phyloP scores from a whole-genome alignment of 2,888 invertebrate genomes.

The Clostera curtula region DNA sequence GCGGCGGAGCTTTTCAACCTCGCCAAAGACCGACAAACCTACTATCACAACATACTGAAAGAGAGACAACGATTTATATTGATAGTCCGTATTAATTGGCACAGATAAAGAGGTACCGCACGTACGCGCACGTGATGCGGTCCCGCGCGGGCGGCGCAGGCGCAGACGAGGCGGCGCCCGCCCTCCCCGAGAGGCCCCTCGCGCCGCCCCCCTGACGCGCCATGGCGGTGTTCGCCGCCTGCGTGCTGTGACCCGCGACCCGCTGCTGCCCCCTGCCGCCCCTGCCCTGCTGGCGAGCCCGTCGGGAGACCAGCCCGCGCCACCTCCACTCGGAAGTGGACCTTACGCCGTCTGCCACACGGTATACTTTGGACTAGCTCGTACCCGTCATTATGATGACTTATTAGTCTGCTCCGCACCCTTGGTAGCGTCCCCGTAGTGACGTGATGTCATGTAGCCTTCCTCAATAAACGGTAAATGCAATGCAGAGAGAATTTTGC shows the following conservation, averaged over 20 bases:
- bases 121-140: slow-evolving; percentile 85
- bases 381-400: not conserved
- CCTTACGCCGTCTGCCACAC: slow-evolving; percentile 7
- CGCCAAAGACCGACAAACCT: too few species aligned
- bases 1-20: too few species aligned
- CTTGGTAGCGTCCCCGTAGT: too few species aligned
- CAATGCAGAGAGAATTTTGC: too few species aligned
- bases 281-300: slow-evolving; percentile 7
- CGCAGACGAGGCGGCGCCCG: slow-evolving; percentile 73
- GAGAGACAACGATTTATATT: too few species aligned
- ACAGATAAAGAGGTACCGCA: slow-evolving; percentile 88
- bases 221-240: slow-evolving; percentile 88
- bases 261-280: slow-evolving; percentile 13
- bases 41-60: too few species aligned
- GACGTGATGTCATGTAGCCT: too few species aligned
- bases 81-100: too few species aligned
- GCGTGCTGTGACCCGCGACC: slow-evolving; percentile 81
- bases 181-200: slow-evolving; percentile 69
- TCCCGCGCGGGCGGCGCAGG: slow-evolving; percentile 74
- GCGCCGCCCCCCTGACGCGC: slow-evolving; percentile 77
- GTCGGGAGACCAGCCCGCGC: slow-evolving; percentile 8
- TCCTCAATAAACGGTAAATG: too few species aligned
- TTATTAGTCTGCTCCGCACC: too few species aligned
- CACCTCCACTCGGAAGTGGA: slow-evolving; percentile 14
- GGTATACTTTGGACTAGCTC: slow-evolving; percentile 2